Percentiles rank a stretch among this genome's conserved stretches.
These are phyloP conservation scores for Acanthiza pusilla DNA, from an alignment of 2,797 vertebrate species.

Conservation along the genomic window DNA sequence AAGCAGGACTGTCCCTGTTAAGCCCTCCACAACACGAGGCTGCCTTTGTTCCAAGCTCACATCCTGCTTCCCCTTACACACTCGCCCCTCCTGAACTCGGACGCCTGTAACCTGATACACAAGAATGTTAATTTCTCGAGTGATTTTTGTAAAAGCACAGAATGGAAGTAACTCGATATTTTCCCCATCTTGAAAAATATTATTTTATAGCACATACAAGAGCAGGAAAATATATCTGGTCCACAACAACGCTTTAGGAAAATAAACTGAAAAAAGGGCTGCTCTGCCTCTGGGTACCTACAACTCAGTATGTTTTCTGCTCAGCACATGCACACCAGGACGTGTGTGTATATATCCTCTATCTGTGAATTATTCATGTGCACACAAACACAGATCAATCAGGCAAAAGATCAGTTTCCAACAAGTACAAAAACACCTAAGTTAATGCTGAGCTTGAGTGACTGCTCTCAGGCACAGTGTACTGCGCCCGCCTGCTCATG, in stretches of 20 bases:
- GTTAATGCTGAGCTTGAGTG: background rate
- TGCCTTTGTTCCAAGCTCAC: conserved; percentile 19
- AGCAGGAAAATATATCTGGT: background rate
- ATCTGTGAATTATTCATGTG: conserved; percentile 16
- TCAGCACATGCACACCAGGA: background rate
- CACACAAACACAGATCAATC: conserved; percentile 17
- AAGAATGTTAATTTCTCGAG: conserved; percentile 48
- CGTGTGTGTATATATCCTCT: background rate
- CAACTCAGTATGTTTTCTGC: accelerated
- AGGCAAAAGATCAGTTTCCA: background rate
- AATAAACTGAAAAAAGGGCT: background rate
- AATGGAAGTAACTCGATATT: background rate
- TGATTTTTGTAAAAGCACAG: conserved; percentile 17
- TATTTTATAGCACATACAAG: background rate
- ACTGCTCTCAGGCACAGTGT: background rate
- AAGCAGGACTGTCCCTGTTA: background rate
- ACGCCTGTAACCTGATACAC: background rate
- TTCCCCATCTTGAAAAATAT: conserved; percentile 41
- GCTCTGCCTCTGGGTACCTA: background rate
- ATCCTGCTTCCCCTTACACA: background rate
- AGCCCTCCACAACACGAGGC: background rate
- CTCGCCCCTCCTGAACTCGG: background rate
- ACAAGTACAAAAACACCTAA: background rate
- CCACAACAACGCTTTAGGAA: background rate
- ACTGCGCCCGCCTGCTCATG: accelerated